These are phyloP conservation scores for Neotoxoptera formosana DNA, from an alignment of 1,140 invertebrate genomes.

Conservation along the genomic window DNA sequence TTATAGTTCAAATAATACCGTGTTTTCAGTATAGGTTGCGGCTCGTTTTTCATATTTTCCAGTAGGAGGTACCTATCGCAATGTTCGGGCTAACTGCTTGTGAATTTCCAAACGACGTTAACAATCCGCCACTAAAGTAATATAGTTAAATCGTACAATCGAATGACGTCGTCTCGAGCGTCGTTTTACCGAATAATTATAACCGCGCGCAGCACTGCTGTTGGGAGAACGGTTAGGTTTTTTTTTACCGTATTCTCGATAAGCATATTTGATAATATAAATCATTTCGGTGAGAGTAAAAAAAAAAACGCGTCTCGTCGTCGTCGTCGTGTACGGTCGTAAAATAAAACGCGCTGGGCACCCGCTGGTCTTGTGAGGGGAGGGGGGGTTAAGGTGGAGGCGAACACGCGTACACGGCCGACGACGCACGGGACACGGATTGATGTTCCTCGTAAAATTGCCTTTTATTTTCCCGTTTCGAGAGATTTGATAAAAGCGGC, in stretches of 20 bases:
- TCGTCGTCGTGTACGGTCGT: neutral
- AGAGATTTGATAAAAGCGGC: neutral
- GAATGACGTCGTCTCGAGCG: neutral
- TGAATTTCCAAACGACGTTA: neutral
- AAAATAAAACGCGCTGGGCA: constrained; percentile 4
- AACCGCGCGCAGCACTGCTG: neutral
- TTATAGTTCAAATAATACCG: too few species aligned
- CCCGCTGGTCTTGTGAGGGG: neutral
- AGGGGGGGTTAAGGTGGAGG: too few species aligned
- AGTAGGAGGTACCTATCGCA: too few species aligned
- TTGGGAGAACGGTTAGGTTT: neutral
- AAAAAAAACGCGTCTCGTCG: neutral
- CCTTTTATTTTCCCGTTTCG: neutral
- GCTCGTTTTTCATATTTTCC: too few species aligned
- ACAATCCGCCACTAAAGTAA: too few species aligned
- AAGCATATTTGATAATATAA: neutral
- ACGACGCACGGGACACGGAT: constrained; percentile 12
- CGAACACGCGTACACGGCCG: too few species aligned
- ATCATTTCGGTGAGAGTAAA: neutral
- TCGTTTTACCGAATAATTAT: neutral
- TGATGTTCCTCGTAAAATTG: constrained; percentile 18
- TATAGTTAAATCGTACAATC: neutral
- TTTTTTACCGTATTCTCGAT: too few species aligned
- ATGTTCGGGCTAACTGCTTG: neutral
- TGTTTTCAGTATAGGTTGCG: too few species aligned